A percentile compares a stretch with the other conserved stretches of the same genome.
Evolutionary conservation across 2,797 vertebrate genomes (phyloP).

Genomic region (Poeciliopsis gracilis): DNA sequence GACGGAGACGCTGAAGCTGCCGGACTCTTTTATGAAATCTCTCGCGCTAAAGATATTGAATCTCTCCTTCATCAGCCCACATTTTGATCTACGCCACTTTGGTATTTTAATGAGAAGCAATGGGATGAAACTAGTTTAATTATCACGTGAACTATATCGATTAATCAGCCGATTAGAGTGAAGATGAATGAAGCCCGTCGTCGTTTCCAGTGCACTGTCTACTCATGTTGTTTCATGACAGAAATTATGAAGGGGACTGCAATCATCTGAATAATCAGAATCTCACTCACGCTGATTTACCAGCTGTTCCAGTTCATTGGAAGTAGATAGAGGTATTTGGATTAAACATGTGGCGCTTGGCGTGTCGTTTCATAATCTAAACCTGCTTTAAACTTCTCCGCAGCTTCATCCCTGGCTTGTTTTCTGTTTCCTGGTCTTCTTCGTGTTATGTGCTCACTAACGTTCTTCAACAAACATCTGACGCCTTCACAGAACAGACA

Average conservation of each 20-base stretch:
- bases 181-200: constrained; percentile 53
- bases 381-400: background rate
- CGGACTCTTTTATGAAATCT: constrained; percentile 47
- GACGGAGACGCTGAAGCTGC: constrained; percentile 33
- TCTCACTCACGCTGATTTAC: constrained; percentile 45
- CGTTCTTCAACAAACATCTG: background rate
- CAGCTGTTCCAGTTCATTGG: constrained; percentile 23
- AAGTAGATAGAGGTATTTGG: background rate
- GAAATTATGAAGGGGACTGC: constrained; percentile 52
- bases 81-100: constrained; percentile 61
- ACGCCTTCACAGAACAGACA: background rate
- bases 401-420: background rate
- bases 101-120: constrained; percentile 58
- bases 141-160: constrained; percentile 69
- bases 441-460: background rate
- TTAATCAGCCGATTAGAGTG: constrained; percentile 66
- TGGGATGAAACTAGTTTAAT: constrained; percentile 69
- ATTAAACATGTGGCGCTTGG: background rate
- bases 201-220: constrained; percentile 51
- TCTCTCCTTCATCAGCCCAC: constrained; percentile 47
- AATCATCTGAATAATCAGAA: constrained; percentile 59
- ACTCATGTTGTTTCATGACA: constrained; percentile 53
- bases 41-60: constrained; percentile 50
- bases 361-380: background rate
- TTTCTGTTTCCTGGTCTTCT: background rate